Base-by-base conservation (phyloP, 2,888 invertebrate genomes). In the Latrodectus hesperus region DNA sequence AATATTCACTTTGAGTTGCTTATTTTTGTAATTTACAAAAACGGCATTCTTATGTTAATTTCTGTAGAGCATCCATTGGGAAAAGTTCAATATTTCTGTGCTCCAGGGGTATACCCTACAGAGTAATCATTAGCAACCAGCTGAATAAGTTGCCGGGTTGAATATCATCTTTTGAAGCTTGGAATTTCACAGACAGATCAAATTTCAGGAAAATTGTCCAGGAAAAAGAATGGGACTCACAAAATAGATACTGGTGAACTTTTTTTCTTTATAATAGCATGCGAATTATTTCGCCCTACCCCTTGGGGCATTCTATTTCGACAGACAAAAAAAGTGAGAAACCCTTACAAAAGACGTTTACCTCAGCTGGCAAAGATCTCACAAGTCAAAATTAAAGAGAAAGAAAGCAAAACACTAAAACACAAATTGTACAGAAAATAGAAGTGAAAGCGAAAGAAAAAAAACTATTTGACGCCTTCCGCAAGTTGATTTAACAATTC, bases 401-500 rank as follows among this genome's bases (percentile, higher is more conserved):
- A 38, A 70, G 26, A 17, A 74, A 52, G 60, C 65, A n/a, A 76
- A 73, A 81, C 64, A 81, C 65, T 81, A 81, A 81, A 68, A 74
- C 65, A 65, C 73, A 81, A 80, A 71, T 64, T 16, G n/a, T 10
- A 49, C 14, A 55, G 55, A 6, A 53, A 55, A 55, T 26, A n/a
- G 51, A n/a, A 67, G 67, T 14, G n/a, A 16, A 5, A 81, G 17
- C 9, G 26, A 9, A 60, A 9, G n/a, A 60, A 68, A 67, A 67
- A 71, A 76, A 74, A 76, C 70, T 80, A 76, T 80, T 75, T 76
- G 80, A 76, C 85, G 80, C 85, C 85, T 76, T 71, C 80, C 80
- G 80, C 85, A 86, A 86, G 85, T 86, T 86, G 85, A 80, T 86
- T 86, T 86, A 86, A 86, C 85, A 86, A 86, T 86, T 86, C 85